These are phyloP conservation scores for Myopa testacea DNA, from an alignment of 2,888 invertebrate species.

Conservation along the genomic window DNA sequence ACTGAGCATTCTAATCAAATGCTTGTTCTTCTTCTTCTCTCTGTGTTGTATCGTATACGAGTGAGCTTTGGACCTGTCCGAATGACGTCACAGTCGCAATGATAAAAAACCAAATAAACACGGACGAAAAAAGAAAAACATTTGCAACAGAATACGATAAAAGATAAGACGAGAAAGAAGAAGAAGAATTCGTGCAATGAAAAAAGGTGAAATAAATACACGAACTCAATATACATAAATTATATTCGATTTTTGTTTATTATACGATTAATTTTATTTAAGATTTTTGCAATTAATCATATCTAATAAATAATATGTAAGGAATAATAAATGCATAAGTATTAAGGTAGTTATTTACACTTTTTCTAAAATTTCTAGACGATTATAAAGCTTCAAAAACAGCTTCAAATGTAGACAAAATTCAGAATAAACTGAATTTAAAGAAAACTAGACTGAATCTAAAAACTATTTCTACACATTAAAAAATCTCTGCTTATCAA, in stretches of 20 bases:
- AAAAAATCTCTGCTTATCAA: neutral
- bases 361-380: too few relatives aligned
- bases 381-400: too few relatives aligned
- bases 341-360: too few relatives aligned
- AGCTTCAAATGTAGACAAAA: too few relatives aligned
- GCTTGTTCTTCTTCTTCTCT: neutral
- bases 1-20: constrained; percentile 11
- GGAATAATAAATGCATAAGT: too few relatives aligned
- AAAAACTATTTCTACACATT: too few relatives aligned
- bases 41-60: neutral
- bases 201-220: neutral
- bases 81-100: constrained; percentile 2
- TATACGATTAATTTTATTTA: too few relatives aligned
- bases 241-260: too few relatives aligned
- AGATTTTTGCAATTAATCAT: too few relatives aligned
- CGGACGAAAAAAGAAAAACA: neutral
- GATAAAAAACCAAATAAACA: constrained; percentile 12
- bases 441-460: too few relatives aligned
- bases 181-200: neutral
- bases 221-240: neutral
- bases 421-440: too few relatives aligned
- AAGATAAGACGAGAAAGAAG: neutral
- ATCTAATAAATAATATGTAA: too few relatives aligned
- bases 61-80: constrained; percentile 5
- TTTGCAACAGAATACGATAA: neutral